Conservation (phyloP, 2,888 invertebrate species). For the Coronaproctus castanopsis region DNA sequence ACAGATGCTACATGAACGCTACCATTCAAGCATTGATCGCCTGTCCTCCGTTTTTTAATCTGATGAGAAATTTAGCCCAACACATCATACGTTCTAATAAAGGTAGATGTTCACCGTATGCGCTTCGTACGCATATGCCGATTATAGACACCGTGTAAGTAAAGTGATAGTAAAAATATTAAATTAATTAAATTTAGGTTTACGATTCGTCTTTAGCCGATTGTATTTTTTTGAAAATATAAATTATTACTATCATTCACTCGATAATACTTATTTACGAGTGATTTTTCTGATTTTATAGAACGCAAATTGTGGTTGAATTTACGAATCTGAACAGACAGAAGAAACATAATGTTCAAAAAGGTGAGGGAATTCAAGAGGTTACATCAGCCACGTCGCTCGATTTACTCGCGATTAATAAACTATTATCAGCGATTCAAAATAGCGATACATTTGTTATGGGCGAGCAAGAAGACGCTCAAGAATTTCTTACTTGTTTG, state of each 20-base stretch:
- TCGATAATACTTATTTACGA: too few species aligned
- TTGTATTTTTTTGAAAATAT: too few species aligned
- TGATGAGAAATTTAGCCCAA: conserved; percentile 35
- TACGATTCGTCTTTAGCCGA: too few species aligned
- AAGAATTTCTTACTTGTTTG: conserved; percentile 83
- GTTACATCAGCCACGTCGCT: conserved; percentile 45
- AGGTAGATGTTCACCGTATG: conserved; percentile 5
- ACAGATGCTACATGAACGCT: conserved; percentile 92
- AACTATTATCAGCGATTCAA: conserved; percentile 56
- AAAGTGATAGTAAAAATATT: background rate
- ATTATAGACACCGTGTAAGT: conserved; percentile 84
- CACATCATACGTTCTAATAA: conserved; percentile 23
- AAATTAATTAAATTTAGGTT: too few species aligned
- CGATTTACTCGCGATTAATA: conserved; percentile 72
- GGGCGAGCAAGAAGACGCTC: conserved; percentile 89
- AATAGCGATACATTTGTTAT: conserved; percentile 47
- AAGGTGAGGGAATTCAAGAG: background rate
- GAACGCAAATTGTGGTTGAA: background rate
- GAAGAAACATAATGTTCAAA: background rate
- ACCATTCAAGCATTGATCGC: conserved; percentile 82
- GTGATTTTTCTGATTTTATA: too few species aligned
- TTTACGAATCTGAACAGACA: background rate
- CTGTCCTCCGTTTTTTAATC: conserved; percentile 86
- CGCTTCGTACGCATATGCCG: conserved; percentile 38
- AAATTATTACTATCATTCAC: too few species aligned